Conservation (phyloP, 2,113 vertebrate genomes). For the Chlorodrepanis virens region DNA sequence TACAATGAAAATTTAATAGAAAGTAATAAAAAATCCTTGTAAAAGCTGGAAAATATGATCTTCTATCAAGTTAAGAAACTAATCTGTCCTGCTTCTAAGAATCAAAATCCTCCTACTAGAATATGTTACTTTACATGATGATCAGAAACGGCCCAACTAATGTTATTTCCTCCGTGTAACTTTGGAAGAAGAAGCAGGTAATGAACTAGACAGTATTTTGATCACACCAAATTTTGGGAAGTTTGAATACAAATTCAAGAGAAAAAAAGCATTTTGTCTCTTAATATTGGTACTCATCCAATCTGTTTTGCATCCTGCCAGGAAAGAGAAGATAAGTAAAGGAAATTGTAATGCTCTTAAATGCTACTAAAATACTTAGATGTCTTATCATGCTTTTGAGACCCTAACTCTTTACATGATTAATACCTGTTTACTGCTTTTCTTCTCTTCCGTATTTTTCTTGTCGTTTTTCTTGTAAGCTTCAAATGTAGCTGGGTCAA, state of each 20-base stretch:
- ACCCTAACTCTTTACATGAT: background rate
- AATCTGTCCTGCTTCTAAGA: background rate
- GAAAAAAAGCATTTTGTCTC: background rate
- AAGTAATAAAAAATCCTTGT: background rate
- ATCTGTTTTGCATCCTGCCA: background rate
- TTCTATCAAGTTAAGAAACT: background rate
- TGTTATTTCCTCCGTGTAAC: background rate
- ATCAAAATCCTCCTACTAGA: background rate
- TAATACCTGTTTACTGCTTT: constrained; percentile 85
- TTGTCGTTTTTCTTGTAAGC: constrained; percentile 90
- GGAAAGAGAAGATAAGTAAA: background rate
- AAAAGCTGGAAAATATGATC: background rate
- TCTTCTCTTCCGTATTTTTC: constrained; percentile 90
- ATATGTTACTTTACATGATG: background rate
- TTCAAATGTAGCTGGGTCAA: constrained; percentile 84
- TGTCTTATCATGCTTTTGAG: background rate
- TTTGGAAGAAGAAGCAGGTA: background rate
- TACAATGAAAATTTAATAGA: background rate
- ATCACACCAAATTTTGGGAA: background rate
- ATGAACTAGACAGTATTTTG: background rate
- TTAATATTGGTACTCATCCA: background rate
- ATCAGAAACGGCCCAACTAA: background rate
- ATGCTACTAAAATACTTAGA: background rate
- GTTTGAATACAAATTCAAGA: background rate
- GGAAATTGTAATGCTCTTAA: background rate